Conservation (phyloP, 2,113 vertebrate genomes). For the Crotalus horridus region DNA sequence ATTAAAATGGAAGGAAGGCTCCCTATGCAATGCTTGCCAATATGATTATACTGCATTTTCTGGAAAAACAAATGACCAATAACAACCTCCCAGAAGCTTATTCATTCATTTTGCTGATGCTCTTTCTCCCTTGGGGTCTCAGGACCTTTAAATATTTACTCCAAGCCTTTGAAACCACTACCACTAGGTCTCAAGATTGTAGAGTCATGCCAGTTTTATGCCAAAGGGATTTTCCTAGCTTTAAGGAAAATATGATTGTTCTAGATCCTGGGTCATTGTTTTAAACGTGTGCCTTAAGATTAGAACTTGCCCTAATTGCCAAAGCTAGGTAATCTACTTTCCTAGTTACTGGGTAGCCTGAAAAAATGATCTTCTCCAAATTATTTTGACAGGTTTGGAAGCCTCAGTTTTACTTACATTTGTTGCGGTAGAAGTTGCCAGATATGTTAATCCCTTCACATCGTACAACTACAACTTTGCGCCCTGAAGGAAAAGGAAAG, state of each 20-base stretch:
- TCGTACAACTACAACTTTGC: slow-evolving; percentile 88
- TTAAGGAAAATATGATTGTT: neutral
- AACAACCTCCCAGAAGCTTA: neutral
- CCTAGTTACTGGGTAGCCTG: neutral
- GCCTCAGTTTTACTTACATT: slow-evolving; percentile 72
- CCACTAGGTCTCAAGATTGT: neutral
- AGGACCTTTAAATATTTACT: neutral
- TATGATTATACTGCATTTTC: too few species aligned
- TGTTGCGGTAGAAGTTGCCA: slow-evolving; percentile 91
- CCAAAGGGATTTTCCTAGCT: neutral
- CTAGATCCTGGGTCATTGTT: neutral
- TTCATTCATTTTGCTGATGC: neutral
- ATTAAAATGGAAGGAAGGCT: neutral
- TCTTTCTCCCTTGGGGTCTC: neutral
- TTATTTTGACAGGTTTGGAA: neutral
- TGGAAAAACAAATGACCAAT: neutral
- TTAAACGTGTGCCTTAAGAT: neutral
- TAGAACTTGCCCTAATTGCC: neutral
- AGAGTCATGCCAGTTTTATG: neutral
- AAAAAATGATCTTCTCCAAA: neutral
- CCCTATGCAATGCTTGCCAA: neutral
- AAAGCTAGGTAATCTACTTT: neutral
- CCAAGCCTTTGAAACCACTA: neutral
- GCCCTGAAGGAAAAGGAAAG: slow-evolving; percentile 44
- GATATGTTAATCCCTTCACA: slow-evolving; percentile 93